Evolutionary conservation across 2,113 vertebrate species (phyloP), one percentile per base, ranked within the genome.

Genomic region (Nothobranchius kuhntae): DNA sequence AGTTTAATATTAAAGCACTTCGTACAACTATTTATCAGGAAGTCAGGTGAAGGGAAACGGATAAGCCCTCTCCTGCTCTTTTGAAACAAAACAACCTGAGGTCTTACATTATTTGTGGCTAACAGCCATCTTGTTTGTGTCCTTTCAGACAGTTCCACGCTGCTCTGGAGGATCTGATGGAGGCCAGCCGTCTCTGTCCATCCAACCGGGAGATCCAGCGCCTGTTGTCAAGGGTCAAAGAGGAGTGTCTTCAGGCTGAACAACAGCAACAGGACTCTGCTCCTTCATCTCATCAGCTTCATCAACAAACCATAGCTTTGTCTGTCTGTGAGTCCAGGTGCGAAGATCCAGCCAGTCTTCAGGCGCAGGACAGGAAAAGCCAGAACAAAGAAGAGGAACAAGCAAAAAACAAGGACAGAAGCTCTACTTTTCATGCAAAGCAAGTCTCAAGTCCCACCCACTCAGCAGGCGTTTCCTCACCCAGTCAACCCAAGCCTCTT

Each of bases 121-220:
- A 4, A 38, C 38, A 13, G 1, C 7, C 9, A 59, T 21, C 9
- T 63, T 40, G 12, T 42, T 6, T 1, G 6, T 51, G n/a, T 65
- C 26, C 67, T 17, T 13, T 21, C 76, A 98, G 98, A 91, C 96
- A 98, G 69, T 95, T 97, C 13, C 89, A 91, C 0, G 94, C 95
- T 3, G 97, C 98, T 0, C 93, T 98, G 14, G 91, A 95, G 51
- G 98, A 99, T 86, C 83, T 99, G 57, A 90, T 92, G 10, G 97
- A 99, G 75, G 97, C 98, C 3, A 85, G 94, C 30, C 95, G 95
- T 51, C 91, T 99, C 24, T 96, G 95, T 81, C 97, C 97, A 7
- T 87, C 90, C 83, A 99, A 98, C 83, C 90, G 95, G 56, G 98
- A 99, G 85, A 95, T 99, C 83, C 92, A 91, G 78, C 91, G 96